Evolutionary conservation across 2,888 invertebrate genomes (phyloP).

Genomic region (Nymphalis urticae): DNA sequence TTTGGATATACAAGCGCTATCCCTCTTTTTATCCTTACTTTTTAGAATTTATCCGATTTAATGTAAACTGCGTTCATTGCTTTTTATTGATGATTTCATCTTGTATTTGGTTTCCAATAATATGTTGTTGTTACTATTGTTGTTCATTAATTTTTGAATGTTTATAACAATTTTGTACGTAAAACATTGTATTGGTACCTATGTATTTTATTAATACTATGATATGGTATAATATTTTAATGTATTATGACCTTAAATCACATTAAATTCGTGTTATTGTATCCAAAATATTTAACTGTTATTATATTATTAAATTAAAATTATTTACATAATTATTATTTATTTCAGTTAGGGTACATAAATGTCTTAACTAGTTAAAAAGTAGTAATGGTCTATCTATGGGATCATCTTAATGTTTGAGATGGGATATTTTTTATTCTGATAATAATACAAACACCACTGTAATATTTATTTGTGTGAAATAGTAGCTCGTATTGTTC

Average conservation of each 20-base stretch:
- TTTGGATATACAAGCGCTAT: slow-evolving; percentile 40
- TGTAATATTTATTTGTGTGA: too few species aligned
- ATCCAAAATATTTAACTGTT: too few species aligned
- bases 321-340: too few species aligned
- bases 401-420: too few species aligned
- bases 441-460: too few species aligned
- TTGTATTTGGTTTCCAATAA: slow-evolving; percentile 55
- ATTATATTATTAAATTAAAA: too few species aligned
- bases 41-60: slow-evolving; percentile 40
- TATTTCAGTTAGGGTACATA: too few species aligned
- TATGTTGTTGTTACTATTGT: slow-evolving; percentile 46
- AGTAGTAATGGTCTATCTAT: too few species aligned
- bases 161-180: background rate
- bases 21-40: slow-evolving; percentile 48
- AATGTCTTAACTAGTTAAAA: too few species aligned
- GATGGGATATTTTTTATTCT: too few species aligned
- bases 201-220: background rate
- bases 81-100: slow-evolving; percentile 43
- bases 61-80: slow-evolving; percentile 33
- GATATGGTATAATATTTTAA: background rate
- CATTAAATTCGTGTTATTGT: too few species aligned
- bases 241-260: background rate
- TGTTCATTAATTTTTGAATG: slow-evolving; percentile 40
- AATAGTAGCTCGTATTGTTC: too few species aligned
- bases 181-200: background rate